A percentile compares a stretch with the other conserved stretches of the same genome.
These are phyloP conservation scores for Slavum lentiscoides DNA, from an alignment of 2,888 invertebrate genomes.

Conservation along the genomic window DNA sequence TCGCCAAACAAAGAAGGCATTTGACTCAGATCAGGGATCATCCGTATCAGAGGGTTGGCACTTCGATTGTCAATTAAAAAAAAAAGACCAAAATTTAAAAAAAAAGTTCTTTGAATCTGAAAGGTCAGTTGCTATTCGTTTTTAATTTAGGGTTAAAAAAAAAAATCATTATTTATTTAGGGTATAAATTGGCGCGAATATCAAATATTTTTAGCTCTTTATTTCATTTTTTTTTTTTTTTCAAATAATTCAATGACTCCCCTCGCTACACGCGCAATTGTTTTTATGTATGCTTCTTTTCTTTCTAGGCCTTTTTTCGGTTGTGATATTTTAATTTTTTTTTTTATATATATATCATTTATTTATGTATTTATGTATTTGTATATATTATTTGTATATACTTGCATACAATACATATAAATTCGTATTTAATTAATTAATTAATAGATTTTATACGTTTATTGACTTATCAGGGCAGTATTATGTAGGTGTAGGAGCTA, in stretches of 20 bases:
- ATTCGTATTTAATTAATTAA: constrained; percentile 4
- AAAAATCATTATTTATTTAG: constrained; percentile 25
- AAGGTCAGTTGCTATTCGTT: constrained; percentile 53
- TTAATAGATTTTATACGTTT: constrained; percentile 13
- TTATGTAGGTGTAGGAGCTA: constrained; percentile 47
- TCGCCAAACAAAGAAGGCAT: constrained; percentile 79
- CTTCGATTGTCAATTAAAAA: constrained; percentile 67
- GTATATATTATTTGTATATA: not conserved
- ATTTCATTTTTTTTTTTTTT: not conserved
- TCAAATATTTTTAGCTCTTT: not conserved
- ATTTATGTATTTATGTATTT: constrained; percentile 27
- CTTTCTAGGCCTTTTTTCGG: constrained; percentile 35
- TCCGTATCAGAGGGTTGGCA: constrained; percentile 95
- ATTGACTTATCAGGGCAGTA: constrained; percentile 28
- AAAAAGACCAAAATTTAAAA: constrained; percentile 42
- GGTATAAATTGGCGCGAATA: constrained; percentile 12
- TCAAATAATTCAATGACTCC: constrained; percentile 14
- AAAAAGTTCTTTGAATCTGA: constrained; percentile 52
- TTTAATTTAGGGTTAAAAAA: constrained; percentile 47
- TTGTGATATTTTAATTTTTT: constrained; percentile 51
- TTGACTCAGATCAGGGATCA: constrained; percentile 91
- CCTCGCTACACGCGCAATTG: not conserved
- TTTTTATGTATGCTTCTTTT: constrained; percentile 32
- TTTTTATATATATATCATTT: not conserved
- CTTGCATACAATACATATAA: not conserved